phyloP scores from a whole-genome alignment of 2,113 vertebrate genomes.

The Isurus oxyrinchus region DNA sequence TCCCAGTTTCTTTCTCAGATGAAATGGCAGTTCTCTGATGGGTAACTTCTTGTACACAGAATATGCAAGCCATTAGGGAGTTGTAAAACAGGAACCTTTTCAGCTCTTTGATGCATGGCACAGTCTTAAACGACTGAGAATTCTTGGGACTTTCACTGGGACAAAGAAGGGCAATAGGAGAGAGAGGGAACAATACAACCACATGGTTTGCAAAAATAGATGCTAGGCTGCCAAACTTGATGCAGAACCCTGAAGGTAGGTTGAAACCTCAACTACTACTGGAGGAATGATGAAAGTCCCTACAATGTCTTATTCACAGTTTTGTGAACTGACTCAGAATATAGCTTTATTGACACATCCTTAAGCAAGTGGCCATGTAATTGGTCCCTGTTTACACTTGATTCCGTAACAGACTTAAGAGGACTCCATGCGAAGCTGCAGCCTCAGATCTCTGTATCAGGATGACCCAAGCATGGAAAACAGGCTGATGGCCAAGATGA shows the following conservation, averaged over 20 bases:
- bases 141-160: neutral
- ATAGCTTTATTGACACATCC: neutral
- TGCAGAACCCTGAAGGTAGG: neutral
- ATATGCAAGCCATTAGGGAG: neutral
- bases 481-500: neutral
- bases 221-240: neutral
- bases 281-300: neutral
- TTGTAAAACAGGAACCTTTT: neutral
- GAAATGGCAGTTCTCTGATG: neutral
- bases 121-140: neutral
- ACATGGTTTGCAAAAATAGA: neutral
- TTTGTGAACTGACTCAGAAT: no score
- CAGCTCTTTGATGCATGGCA: neutral
- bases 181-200: neutral
- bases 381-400: neutral
- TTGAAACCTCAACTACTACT: neutral
- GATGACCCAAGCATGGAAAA: neutral
- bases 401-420: neutral
- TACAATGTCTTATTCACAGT: neutral
- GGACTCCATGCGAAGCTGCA: neutral
- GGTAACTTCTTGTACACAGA: neutral
- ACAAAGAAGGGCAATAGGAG: neutral
- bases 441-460: neutral
- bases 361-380: neutral
- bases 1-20: neutral